Evolutionary conservation across 37 sponge, comb jelly and placozoan species (phyloP).

Genomic region (Dysidea cf. avara): DNA sequence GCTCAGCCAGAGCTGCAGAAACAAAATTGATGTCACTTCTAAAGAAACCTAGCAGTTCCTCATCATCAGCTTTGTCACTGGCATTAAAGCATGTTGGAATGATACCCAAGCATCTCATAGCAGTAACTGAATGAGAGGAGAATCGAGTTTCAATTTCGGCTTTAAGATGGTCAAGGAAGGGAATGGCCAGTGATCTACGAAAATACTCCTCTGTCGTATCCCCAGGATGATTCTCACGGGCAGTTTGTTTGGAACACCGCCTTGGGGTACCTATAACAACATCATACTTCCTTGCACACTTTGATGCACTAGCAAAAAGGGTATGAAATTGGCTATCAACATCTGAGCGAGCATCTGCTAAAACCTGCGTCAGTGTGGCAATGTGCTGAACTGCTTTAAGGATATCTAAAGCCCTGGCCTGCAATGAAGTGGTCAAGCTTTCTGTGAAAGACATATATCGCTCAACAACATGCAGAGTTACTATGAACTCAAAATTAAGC

Average conservation of each 20-base stretch:
- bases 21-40: slow-evolving; percentile 31
- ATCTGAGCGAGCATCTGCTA: slow-evolving; percentile 21
- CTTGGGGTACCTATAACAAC: slow-evolving; percentile 24
- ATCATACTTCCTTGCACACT: slow-evolving; percentile 17
- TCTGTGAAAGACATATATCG: slow-evolving; percentile 18
- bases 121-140: slow-evolving; percentile 11
- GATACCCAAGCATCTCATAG: slow-evolving; percentile 30
- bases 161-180: too few relatives aligned
- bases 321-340: slow-evolving; percentile 22
- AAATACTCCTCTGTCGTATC: slow-evolving; percentile 51
- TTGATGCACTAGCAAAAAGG: too few relatives aligned
- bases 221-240: too few relatives aligned
- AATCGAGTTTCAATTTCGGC: slow-evolving; percentile 45
- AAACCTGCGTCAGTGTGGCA: slow-evolving; percentile 16
- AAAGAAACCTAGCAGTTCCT: slow-evolving; percentile 26
- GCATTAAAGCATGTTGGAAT: slow-evolving; percentile 31
- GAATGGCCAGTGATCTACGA: slow-evolving; percentile 45
- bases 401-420: slow-evolving; percentile 39
- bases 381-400: slow-evolving; percentile 35
- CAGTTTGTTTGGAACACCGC: slow-evolving; percentile 41
- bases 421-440: slow-evolving; percentile 35
- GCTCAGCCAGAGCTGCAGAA: slow-evolving; percentile 22
- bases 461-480: slow-evolving; percentile 18
- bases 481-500: slow-evolving; percentile 27
- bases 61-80: too few relatives aligned